Evolutionary conservation across 2,797 vertebrate species (phyloP), one percentile per base, ranked within the genome.

Genomic region (Euthynnus affinis): DNA sequence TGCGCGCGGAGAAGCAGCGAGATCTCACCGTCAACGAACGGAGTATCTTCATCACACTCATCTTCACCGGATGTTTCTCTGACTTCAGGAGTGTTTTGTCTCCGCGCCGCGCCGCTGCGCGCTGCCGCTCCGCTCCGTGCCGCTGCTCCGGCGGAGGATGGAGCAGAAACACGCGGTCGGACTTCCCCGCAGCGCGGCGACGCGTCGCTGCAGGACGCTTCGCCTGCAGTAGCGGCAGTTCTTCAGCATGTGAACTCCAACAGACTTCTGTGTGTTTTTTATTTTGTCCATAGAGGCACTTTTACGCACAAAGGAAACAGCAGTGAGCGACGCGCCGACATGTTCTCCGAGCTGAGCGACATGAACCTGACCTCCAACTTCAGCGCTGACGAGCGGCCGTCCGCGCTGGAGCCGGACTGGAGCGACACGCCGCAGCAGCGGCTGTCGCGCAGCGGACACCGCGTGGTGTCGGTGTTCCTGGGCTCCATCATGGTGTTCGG

Each of bases 401-500:
- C 34, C 1, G 2, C 51, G n/a, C 72, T 44, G 64, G 83, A 77
- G 9, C 56, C 58, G 15, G 77, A 68, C 17, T 91, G 91, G 89
- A 67, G 67, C 59, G 93, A 89, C 58, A 18, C 80, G 29, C 76
- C 88, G 17, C 82, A 48, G 42, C 25, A 73, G 78, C 88, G 88
- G 34, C 90, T 96, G 9, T 93, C 95, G 15, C 89, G 86, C 69
- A 88, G 74, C 14, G 95, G 94, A 0, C 94, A 95, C 82, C 90
- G 88, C 20, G 77, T 95, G 44, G 90, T 94, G 37, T 95, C 96
- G 20, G 80, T 96, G 75, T 96, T 94, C 78, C 94, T 96, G 86
- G 95, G 96, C 74, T 91, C 91, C 80, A 96, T 96, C 70, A 91
- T 96, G 70, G 1, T 95, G 25, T 92, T 96, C 51, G 95, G 96